phyloP scores from a whole-genome alignment of 64 coral and sea anemone genomes.

The Stichodactyla helianthus region DNA sequence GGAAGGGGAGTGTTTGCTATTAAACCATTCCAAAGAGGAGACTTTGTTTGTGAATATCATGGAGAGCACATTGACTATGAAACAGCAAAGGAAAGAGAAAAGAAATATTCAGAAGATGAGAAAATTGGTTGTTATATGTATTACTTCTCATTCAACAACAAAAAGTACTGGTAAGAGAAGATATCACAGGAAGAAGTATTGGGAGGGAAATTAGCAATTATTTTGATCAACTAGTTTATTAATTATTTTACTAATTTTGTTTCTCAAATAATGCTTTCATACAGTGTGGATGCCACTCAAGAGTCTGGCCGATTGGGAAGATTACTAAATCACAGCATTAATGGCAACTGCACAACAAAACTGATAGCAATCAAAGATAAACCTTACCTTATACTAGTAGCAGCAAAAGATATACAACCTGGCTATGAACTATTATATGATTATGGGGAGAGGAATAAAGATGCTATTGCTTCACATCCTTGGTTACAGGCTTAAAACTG shows the following conservation, averaged over 20 bases:
- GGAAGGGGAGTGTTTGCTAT: slow-evolving; percentile 87
- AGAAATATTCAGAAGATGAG: slow-evolving; percentile 56
- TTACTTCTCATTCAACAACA: slow-evolving; percentile 83
- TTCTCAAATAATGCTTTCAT: background rate
- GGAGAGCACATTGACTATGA: slow-evolving; percentile 73
- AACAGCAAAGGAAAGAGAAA: slow-evolving; percentile 76
- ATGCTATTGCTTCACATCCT: slow-evolving; percentile 61
- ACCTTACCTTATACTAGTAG: slow-evolving; percentile 77
- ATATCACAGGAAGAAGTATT: too few relatives aligned
- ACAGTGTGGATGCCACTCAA: slow-evolving; percentile 93
- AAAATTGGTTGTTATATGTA: slow-evolving; percentile 98
- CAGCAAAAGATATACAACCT: slow-evolving; percentile 49
- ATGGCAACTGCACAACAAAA: slow-evolving; percentile 87
- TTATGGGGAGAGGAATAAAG: slow-evolving; percentile 91
- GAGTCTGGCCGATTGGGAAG: slow-evolving; percentile 78
- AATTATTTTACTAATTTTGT: too few relatives aligned
- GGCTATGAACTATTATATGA: slow-evolving; percentile 90
- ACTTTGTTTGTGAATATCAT: slow-evolving; percentile 97
- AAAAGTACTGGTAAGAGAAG: slow-evolving; percentile 83
- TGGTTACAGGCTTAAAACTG: slow-evolving; percentile 64
- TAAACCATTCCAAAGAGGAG: slow-evolving; percentile 58
- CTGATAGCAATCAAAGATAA: slow-evolving; percentile 56
- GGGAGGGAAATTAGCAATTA: too few relatives aligned
- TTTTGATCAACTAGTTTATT: too few relatives aligned
- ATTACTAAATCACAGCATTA: slow-evolving; percentile 85